phyloP scores from a whole-genome alignment of 2,797 vertebrate species.

The Ibycter americanus region DNA sequence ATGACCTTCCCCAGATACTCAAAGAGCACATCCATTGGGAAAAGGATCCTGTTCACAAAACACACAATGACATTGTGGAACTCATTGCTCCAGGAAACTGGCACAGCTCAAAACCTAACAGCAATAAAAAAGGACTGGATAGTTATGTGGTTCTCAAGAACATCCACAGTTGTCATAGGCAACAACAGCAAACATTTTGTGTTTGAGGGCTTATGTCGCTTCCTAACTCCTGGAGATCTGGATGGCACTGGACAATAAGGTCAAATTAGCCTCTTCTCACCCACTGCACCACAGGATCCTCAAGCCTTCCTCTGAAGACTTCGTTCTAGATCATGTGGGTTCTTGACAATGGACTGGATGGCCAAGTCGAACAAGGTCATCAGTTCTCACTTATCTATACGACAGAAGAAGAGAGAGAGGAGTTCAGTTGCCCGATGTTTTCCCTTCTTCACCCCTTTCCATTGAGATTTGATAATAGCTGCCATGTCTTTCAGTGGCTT shows the following conservation, averaged over 20 bases:
- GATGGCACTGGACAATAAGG: not conserved
- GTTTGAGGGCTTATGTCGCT: not conserved
- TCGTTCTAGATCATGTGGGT: not conserved
- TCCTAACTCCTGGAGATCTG: not conserved
- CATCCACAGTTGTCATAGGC: not conserved
- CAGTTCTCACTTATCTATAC: not conserved
- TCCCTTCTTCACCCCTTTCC: not conserved
- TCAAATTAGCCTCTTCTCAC: not conserved
- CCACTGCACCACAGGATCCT: not conserved
- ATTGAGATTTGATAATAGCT: not conserved
- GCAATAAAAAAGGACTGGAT: not conserved
- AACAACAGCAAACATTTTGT: not conserved
- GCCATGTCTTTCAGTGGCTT: not conserved
- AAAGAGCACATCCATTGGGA: not conserved
- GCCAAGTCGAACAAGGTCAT: not conserved
- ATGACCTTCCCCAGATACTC: not conserved
- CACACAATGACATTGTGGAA: not conserved
- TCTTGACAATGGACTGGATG: not conserved
- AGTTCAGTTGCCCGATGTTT: not conserved
- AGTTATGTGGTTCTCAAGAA: not conserved
- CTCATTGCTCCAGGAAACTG: not conserved
- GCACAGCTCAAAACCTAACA: not conserved
- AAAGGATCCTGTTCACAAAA: not conserved
- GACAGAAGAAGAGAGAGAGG: not conserved
- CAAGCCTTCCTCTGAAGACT: not conserved